These are phyloP conservation scores for Tinea semifulvella DNA, from an alignment of 2,888 invertebrate species.

Conservation along the genomic window DNA sequence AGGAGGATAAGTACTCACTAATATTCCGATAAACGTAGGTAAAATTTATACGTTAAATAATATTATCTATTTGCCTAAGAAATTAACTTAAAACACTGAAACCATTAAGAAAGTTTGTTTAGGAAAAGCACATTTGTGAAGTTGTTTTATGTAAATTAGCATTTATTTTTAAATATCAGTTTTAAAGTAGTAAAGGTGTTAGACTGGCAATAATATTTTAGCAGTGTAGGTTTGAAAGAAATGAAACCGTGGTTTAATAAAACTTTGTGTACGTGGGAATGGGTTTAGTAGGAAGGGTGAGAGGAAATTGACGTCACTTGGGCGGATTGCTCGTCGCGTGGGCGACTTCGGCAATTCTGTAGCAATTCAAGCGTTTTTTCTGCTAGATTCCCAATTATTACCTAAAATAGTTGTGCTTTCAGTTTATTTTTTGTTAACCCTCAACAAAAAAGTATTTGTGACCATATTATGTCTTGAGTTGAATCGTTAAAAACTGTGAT, in stretches of 20 bases:
- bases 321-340: constrained; percentile 5
- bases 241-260: not conserved
- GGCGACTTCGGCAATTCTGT: constrained; percentile 8
- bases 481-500: too few relatives aligned
- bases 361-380: not conserved
- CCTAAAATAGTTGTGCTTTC: not conserved
- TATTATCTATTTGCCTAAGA: too few relatives aligned
- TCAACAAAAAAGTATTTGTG: too few relatives aligned
- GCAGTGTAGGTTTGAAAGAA: not conserved
- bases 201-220: not conserved
- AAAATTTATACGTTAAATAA: too few relatives aligned
- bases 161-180: not conserved
- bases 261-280: not conserved
- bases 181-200: not conserved
- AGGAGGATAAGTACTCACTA: too few relatives aligned
- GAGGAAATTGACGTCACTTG: constrained; percentile 10
- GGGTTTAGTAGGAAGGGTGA: not conserved
- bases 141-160: constrained; percentile 3
- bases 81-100: constrained; percentile 3
- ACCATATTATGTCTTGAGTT: too few relatives aligned
- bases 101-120: constrained; percentile 2
- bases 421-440: too few relatives aligned
- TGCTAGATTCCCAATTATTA: not conserved
- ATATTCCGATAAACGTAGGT: too few relatives aligned
- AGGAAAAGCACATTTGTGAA: not conserved